Evolutionary conservation across 2,797 vertebrate genomes (phyloP).

Genomic region (Parotocinclus haroldoi): DNA sequence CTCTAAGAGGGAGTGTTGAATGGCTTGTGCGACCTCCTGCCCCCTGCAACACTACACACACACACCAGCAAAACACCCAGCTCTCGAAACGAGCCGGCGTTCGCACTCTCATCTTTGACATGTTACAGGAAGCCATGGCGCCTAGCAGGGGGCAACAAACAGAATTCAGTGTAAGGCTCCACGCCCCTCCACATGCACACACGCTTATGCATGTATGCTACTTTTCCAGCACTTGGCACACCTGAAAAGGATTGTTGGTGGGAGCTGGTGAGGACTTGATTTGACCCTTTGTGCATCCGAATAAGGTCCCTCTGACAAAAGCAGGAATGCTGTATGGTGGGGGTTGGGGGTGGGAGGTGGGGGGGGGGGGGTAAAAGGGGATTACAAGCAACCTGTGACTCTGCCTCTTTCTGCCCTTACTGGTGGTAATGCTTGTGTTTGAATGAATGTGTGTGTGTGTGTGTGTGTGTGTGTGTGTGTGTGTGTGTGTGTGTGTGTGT

Average conservation of each 20-base stretch:
- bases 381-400: constrained; percentile 99
- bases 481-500: constrained; percentile 64
- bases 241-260: constrained; percentile 81
- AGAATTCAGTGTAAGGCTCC: constrained; percentile 82
- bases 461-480: constrained; percentile 35
- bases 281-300: constrained; percentile 83
- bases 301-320: constrained; percentile 70
- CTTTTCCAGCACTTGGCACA: constrained; percentile 64
- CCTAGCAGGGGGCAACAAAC: constrained; percentile 88
- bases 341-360: constrained; percentile 82
- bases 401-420: constrained; percentile 99
- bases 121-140: constrained; percentile 88
- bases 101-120: constrained; percentile 97
- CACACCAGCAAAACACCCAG: constrained; percentile 47
- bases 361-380: constrained; percentile 86
- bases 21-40: constrained; percentile 94
- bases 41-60: constrained; percentile 71
- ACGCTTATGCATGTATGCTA: constrained; percentile 17
- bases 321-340: constrained; percentile 81
- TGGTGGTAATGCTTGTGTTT: constrained; percentile 70
- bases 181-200: constrained; percentile 53
- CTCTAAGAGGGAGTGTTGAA: constrained; percentile 76
- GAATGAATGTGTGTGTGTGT: constrained; percentile 69
- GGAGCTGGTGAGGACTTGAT: constrained; percentile 76
- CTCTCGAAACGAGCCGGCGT: constrained; percentile 78